Evolutionary conservation across 2,888 invertebrate genomes (phyloP).

Genomic region (Campoplex nolae): DNA sequence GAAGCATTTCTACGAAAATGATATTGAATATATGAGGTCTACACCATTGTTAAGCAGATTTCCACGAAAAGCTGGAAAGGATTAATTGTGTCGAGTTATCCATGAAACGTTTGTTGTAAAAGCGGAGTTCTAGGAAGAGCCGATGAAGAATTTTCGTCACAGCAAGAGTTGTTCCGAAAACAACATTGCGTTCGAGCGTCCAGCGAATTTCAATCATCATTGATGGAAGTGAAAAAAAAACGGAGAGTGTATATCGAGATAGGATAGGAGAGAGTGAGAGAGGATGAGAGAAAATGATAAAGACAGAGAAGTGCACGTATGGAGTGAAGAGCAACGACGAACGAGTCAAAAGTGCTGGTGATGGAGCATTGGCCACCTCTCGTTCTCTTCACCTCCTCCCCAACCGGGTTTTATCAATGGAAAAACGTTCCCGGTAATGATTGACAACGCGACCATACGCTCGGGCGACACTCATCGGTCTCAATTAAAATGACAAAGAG

Average conservation of each 20-base stretch:
- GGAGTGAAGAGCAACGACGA: background rate
- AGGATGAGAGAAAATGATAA: background rate
- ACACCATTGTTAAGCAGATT: background rate
- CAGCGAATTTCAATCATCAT: slow-evolving; percentile 79
- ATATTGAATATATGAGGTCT: no score
- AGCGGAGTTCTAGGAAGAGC: slow-evolving; percentile 33
- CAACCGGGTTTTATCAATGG: slow-evolving; percentile 75
- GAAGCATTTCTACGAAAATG: background rate
- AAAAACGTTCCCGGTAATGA: slow-evolving; percentile 79
- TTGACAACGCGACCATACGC: slow-evolving; percentile 76
- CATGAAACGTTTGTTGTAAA: background rate
- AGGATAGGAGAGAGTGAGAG: background rate
- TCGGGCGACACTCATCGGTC: slow-evolving; percentile 74
- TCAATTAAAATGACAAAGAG: slow-evolving; percentile 77
- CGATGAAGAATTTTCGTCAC: background rate
- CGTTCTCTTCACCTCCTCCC: slow-evolving; percentile 36
- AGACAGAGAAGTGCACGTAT: background rate
- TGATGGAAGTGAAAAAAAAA: slow-evolving; percentile 61
- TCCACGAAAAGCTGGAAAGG: no score
- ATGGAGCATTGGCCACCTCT: slow-evolving; percentile 22
- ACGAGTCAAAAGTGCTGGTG: slow-evolving; percentile 17
- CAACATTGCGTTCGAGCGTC: slow-evolving; percentile 71
- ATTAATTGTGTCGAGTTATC: no score
- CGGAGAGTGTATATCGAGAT: background rate
- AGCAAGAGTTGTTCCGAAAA: slow-evolving; percentile 75